Conservation (phyloP, 2,113 vertebrate species). For the Sinocyclocheilus grahami region DNA sequence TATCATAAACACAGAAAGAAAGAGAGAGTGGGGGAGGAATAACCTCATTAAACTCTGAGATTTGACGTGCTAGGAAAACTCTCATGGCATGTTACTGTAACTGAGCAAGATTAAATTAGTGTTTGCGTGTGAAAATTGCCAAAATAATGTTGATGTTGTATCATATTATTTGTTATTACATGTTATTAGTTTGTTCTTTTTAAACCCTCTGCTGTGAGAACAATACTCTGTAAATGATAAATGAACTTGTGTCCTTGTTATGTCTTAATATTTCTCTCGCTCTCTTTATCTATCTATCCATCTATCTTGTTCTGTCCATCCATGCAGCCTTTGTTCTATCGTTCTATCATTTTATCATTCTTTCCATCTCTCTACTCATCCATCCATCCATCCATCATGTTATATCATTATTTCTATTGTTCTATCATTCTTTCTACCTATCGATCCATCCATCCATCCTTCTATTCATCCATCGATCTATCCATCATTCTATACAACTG, state of each 20-base stretch:
- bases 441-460: too few species aligned
- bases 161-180: neutral
- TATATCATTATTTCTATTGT: too few species aligned
- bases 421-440: too few species aligned
- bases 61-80: neutral
- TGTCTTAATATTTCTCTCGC: too few species aligned
- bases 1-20: neutral
- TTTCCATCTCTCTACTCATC: neutral
- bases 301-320: neutral
- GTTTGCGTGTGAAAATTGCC: neutral
- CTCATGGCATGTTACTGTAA: neutral
- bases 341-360: too few species aligned
- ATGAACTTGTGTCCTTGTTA: neutral
- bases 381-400: too few species aligned
- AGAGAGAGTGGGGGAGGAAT: neutral
- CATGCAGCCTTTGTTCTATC: neutral
- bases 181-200: neutral
- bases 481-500: too few species aligned
- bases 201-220: neutral
- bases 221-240: neutral
- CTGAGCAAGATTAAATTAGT: conserved; percentile 1
- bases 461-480: too few species aligned
- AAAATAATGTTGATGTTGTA: neutral
- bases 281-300: neutral
- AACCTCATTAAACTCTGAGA: conserved; percentile 9